Conservation (phyloP, 2,797 vertebrate species). For the Sparus aurata region DNA sequence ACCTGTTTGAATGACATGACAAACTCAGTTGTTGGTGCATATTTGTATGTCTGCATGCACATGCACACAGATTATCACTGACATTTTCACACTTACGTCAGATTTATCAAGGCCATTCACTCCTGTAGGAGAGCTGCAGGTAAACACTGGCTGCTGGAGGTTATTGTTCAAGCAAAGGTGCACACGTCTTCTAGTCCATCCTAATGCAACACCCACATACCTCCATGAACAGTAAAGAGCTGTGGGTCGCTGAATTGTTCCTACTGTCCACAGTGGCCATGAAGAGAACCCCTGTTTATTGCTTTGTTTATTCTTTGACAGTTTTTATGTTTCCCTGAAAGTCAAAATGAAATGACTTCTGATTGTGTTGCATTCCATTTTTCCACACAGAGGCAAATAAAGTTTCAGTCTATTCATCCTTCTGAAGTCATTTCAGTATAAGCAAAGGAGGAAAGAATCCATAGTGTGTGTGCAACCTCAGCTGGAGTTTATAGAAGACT, state of each 20-base stretch:
- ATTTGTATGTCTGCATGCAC: slow-evolving; percentile 41
- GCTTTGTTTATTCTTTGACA: no score
- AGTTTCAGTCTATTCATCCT: no score
- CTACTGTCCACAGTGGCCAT: background rate
- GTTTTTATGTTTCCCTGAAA: no score
- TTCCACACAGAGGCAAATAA: no score
- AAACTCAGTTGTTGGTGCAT: slow-evolving; percentile 38
- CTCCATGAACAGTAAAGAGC: background rate
- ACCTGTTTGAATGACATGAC: slow-evolving; percentile 70
- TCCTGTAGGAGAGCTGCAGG: slow-evolving; percentile 8
- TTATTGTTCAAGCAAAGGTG: background rate
- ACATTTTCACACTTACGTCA: slow-evolving; percentile 27
- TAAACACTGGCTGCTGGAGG: slow-evolving; percentile 32
- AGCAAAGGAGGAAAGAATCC: background rate
- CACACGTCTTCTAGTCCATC: background rate
- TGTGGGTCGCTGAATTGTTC: background rate
- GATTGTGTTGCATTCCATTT: no score
- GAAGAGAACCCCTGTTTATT: background rate
- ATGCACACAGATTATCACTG: slow-evolving; percentile 37
- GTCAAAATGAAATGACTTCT: no score
- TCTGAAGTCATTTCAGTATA: background rate
- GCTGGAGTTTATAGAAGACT: background rate
- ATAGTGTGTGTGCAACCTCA: background rate
- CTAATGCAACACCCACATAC: background rate
- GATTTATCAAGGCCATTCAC: slow-evolving; percentile 35